Percentiles rank a stretch among this genome's conserved stretches.
phyloP scores from a whole-genome alignment of 2,113 vertebrate species.

The Haemorhous mexicanus region DNA sequence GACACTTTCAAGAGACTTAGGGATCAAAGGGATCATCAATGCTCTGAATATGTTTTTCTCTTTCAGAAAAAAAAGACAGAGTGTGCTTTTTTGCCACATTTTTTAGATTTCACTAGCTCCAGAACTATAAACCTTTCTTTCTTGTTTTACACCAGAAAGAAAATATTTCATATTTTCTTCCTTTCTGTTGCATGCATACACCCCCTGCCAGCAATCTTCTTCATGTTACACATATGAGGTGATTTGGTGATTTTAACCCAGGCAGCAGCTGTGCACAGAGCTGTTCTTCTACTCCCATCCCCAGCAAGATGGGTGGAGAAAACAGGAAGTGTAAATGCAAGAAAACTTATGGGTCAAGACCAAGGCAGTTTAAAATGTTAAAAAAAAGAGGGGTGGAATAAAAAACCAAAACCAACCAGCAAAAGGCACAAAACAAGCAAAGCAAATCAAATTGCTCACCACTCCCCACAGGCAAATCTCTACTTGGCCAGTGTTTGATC shows the following conservation, averaged over 20 bases:
- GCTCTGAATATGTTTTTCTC: not conserved
- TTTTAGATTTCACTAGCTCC: not conserved
- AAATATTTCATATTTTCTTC: not conserved
- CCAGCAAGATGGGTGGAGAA: not conserved
- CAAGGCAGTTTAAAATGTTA: not conserved
- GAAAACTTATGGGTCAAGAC: not conserved
- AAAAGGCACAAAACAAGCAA: fast-evolving
- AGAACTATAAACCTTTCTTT: not conserved
- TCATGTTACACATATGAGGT: not conserved
- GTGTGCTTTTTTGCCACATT: not conserved
- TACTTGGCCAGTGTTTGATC: not conserved
- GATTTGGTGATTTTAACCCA: not conserved
- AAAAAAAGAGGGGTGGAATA: not conserved
- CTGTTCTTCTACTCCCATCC: not conserved
- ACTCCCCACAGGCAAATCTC: not conserved
- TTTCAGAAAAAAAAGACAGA: not conserved
- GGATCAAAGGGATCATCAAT: not conserved
- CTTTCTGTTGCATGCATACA: not conserved
- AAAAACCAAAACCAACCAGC: not conserved
- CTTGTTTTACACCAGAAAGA: not conserved
- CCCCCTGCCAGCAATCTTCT: fast-evolving
- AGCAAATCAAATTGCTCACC: not conserved
- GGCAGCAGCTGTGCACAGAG: not conserved
- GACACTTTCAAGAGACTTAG: not conserved
- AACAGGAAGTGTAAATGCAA: not conserved